Evolutionary conservation across 2,113 vertebrate species (phyloP).

Genomic region (Chinchilla lanigera): DNA sequence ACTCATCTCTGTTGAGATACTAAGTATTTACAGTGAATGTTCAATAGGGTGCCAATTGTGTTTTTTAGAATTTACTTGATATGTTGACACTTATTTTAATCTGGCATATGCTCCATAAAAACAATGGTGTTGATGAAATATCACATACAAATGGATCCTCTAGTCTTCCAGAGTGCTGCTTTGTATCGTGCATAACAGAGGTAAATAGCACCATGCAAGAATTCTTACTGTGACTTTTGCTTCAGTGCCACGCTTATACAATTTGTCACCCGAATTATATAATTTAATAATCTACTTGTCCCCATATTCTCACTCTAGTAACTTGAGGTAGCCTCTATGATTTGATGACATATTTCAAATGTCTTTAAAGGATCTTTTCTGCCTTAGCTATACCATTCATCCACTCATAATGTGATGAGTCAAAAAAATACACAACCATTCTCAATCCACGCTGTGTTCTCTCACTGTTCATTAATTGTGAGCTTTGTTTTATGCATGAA

Average conservation of each 20-base stretch:
- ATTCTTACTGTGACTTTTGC: constrained; percentile 23
- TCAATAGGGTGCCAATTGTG: not conserved
- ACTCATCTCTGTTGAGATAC: not conserved
- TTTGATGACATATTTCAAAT: constrained; percentile 18
- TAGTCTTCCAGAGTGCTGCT: not conserved
- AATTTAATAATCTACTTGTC: not conserved
- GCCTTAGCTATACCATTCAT: not conserved
- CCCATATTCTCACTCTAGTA: not conserved
- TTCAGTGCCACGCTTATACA: not conserved
- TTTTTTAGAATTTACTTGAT: not conserved
- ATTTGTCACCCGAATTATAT: not conserved
- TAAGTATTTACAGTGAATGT: not conserved
- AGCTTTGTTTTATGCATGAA: not conserved
- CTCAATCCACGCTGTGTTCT: not conserved
- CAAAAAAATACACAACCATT: not conserved
- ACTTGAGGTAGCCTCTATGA: not conserved
- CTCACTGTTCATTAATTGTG: not conserved
- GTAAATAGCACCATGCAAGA: not conserved
- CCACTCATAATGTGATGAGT: not conserved
- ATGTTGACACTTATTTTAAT: not conserved
- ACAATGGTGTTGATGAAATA: not conserved
- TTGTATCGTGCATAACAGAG: not conserved
- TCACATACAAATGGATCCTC: not conserved
- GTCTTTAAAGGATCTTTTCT: not conserved
- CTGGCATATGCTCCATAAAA: not conserved